phyloP scores from a whole-genome alignment of 2,113 vertebrate genomes.

The Empidonax traillii region DNA sequence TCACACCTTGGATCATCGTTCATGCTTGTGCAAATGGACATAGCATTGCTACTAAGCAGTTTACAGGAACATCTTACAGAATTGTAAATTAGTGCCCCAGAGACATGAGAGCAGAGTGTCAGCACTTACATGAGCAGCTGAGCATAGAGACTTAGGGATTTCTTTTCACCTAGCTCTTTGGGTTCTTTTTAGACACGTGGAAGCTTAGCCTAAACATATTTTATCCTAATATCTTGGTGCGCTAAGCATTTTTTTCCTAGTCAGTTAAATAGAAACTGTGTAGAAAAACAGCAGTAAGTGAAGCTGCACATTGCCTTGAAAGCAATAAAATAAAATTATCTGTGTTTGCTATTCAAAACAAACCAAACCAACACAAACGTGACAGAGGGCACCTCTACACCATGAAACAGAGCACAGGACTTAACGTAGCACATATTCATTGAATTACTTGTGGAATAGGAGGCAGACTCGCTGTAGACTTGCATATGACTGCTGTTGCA shows the following conservation, averaged over 20 bases:
- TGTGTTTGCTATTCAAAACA: not conserved
- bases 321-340: not conserved
- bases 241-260: not conserved
- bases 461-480: not conserved
- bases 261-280: not conserved
- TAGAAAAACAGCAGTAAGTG: not conserved
- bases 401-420: not conserved
- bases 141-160: conserved; percentile 10
- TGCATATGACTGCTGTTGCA: not conserved
- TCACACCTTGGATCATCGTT: conserved; percentile 38
- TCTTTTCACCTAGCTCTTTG: conserved; percentile 14
- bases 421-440: not conserved
- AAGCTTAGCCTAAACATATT: not conserved
- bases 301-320: not conserved
- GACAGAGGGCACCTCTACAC: not conserved
- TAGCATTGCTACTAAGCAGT: conserved; percentile 51
- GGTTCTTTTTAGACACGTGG: not conserved
- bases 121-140: conserved; percentile 32
- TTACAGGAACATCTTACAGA: conserved; percentile 37
- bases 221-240: not conserved
- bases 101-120: conserved; percentile 35
- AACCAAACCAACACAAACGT: not conserved
- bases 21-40: conserved; percentile 41
- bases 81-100: conserved; percentile 49
- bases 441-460: not conserved